Evolutionary conservation across 2,888 invertebrate genomes (phyloP).

Genomic region (Mimachlamys varia): DNA sequence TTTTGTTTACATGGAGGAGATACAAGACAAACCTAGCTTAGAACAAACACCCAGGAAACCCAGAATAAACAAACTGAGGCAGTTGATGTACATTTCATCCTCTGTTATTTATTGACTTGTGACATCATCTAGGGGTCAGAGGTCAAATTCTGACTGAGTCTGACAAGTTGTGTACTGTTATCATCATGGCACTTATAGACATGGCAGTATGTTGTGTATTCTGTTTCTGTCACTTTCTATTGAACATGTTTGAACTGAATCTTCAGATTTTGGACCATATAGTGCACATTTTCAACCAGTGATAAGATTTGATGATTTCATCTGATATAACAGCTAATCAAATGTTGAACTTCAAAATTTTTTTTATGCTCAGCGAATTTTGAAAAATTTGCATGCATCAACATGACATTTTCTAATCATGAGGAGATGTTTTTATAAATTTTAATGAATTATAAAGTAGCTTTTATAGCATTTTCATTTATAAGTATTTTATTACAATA

Average conservation of each 20-base stretch:
- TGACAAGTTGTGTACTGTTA: background rate
- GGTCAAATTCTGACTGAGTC: background rate
- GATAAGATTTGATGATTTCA: no score
- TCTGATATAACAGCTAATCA: no score
- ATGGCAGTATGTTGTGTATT: background rate
- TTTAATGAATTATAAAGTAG: no score
- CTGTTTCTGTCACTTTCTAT: background rate
- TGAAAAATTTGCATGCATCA: no score
- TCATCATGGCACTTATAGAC: no score
- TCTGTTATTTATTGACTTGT: background rate
- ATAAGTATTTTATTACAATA: no score
- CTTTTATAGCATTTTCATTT: no score
- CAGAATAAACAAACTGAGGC: background rate
- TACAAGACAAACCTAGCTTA: background rate
- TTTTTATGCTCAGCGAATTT: no score
- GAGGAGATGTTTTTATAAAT: background rate
- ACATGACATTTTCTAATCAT: background rate
- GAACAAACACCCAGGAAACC: conserved; percentile 5
- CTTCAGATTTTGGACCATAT: no score
- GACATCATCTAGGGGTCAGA: background rate
- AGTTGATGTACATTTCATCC: background rate
- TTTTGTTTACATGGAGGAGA: background rate
- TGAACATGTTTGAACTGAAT: no score
- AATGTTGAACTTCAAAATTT: no score
- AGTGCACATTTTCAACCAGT: no score